A percentile compares a stretch with the other conserved stretches of the same genome.
Evolutionary conservation across 2,113 vertebrate genomes (phyloP).

Genomic region (Falco punctatus): DNA sequence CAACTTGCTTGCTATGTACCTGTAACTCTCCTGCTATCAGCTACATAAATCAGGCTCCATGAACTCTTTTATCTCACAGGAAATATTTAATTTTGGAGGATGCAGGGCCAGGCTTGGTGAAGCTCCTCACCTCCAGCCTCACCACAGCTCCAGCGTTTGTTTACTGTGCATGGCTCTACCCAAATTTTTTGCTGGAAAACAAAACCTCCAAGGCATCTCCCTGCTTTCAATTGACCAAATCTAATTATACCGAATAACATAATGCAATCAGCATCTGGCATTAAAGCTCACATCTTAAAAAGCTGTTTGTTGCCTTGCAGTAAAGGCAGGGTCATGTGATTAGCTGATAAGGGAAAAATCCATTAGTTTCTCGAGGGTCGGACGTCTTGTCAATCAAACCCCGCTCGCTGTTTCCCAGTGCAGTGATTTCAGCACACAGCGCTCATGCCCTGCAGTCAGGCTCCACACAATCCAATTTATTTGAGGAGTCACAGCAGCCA

Average conservation of each 20-base stretch:
- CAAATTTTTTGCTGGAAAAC: slow-evolving; percentile 12
- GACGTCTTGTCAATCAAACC: slow-evolving; percentile 51
- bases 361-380: slow-evolving; percentile 37
- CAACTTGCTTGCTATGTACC: background rate
- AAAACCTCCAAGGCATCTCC: background rate
- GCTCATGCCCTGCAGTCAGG: slow-evolving; percentile 58
- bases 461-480: slow-evolving; percentile 66
- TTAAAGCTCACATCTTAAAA: slow-evolving; percentile 18
- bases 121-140: background rate
- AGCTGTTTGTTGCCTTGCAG: slow-evolving; percentile 42
- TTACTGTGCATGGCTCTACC: background rate
- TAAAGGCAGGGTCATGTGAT: slow-evolving; percentile 45
- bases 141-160: background rate
- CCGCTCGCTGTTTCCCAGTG: background rate
- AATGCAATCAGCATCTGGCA: slow-evolving; percentile 49
- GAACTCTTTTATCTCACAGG: background rate
- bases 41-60: background rate
- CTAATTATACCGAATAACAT: background rate
- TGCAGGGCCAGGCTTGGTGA: background rate
- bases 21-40: background rate
- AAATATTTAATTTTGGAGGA: background rate
- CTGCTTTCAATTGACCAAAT: slow-evolving; percentile 39
- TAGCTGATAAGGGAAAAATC: slow-evolving; percentile 64
- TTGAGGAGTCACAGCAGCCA: slow-evolving; percentile 33
- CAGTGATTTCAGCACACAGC: background rate